Evolutionary conservation across 2,888 invertebrate species (phyloP).

Genomic region (Dryococelus australis): DNA sequence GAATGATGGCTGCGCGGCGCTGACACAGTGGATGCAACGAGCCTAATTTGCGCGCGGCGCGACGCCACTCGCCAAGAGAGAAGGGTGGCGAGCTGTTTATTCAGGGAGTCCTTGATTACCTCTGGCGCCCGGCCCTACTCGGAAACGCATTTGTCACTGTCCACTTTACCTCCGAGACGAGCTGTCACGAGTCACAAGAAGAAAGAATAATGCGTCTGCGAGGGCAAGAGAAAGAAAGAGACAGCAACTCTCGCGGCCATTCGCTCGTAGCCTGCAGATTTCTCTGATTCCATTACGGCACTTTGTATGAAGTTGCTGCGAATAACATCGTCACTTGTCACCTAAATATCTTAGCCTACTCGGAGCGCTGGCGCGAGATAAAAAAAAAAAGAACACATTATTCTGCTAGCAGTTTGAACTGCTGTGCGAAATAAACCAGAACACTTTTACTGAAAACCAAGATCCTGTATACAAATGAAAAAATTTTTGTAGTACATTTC

Average conservation of each 20-base stretch:
- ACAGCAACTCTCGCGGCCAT: neutral
- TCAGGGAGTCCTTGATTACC: constrained; percentile 29
- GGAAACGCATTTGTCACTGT: constrained; percentile 45
- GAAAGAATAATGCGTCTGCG: neutral
- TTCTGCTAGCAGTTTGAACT: too few relatives aligned
- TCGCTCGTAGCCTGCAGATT: neutral
- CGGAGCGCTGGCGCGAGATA: too few relatives aligned
- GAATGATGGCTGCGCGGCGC: too few relatives aligned
- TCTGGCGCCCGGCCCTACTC: constrained; percentile 8
- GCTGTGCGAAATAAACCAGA: too few relatives aligned
- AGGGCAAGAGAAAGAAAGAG: neutral
- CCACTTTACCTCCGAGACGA: constrained; percentile 37
- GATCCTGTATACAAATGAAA: too few relatives aligned
- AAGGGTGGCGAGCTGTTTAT: constrained; percentile 31
- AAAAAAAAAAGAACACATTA: too few relatives aligned
- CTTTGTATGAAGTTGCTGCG: neutral
- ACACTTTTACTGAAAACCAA: too few relatives aligned
- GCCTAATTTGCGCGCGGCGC: constrained; percentile 17
- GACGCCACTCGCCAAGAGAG: neutral
- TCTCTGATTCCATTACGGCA: neutral
- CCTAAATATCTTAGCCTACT: neutral
- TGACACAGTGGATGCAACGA: neutral
- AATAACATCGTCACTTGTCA: neutral
- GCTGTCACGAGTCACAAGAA: constrained; percentile 18
- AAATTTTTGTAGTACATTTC: too few relatives aligned